These are phyloP conservation scores for Cataglyphis cursor DNA, from an alignment of 2,888 invertebrate species.

Conservation along the genomic window DNA sequence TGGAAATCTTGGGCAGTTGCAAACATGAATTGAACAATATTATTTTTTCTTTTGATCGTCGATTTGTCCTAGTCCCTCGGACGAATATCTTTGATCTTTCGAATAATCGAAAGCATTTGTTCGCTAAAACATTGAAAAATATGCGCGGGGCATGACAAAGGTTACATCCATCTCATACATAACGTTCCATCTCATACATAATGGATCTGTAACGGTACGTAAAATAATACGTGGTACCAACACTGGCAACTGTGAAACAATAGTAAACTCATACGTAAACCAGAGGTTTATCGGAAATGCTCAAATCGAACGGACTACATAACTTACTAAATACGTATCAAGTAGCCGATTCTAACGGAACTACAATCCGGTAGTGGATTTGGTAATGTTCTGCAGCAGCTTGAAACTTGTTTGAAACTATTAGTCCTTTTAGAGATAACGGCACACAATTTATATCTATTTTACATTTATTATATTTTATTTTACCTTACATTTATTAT, in stretches of 20 bases:
- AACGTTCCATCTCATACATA: constrained; percentile 47
- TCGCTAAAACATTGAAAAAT: constrained; percentile 52
- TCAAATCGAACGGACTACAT: constrained; percentile 30
- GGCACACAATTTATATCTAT: background rate
- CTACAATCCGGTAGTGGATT: constrained; percentile 18
- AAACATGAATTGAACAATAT: background rate
- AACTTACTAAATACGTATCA: constrained; percentile 36
- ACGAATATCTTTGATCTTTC: constrained; percentile 34
- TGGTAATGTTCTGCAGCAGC: background rate
- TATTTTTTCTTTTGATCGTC: background rate
- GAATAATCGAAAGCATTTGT: constrained; percentile 24
- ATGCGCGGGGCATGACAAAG: constrained; percentile 24
- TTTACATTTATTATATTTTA: background rate
- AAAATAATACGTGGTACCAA: constrained; percentile 24
- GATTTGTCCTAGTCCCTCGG: background rate
- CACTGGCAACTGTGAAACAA: constrained; percentile 39
- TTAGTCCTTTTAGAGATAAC: background rate
- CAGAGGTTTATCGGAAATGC: constrained; percentile 38
- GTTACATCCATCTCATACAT: constrained; percentile 47
- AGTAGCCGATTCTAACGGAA: constrained; percentile 26
- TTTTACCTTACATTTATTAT: no score
- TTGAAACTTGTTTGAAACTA: background rate
- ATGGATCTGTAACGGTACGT: constrained; percentile 21
- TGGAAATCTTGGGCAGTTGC: background rate
- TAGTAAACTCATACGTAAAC: constrained; percentile 27